These are phyloP conservation scores for Ornithoptera priamus DNA, from an alignment of 2,888 invertebrate genomes.

Conservation along the genomic window DNA sequence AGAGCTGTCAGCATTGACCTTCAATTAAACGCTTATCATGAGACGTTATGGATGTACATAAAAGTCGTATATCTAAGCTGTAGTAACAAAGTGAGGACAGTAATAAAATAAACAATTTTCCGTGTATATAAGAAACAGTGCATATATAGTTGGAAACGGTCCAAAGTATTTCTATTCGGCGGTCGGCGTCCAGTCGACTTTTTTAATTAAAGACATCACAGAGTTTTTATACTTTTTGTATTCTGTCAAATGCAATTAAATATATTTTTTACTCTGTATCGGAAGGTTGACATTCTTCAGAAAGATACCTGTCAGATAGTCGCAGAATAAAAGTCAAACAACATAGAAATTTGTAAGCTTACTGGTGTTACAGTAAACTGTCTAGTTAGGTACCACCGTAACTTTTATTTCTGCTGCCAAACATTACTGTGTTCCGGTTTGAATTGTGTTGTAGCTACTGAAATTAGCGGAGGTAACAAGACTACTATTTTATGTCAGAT, in stretches of 20 bases:
- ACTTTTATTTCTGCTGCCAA: too few relatives aligned
- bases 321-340: too few relatives aligned
- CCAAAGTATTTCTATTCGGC: background rate
- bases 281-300: too few relatives aligned
- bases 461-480: too few relatives aligned
- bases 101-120: slow-evolving; percentile 3
- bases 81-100: background rate
- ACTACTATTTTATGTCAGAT: too few relatives aligned
- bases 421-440: too few relatives aligned
- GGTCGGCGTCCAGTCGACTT: background rate
- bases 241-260: background rate
- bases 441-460: too few relatives aligned
- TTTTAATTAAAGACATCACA: slow-evolving; percentile 4
- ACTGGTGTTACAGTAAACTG: too few relatives aligned
- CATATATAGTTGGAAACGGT: background rate
- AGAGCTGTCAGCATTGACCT: background rate
- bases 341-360: too few relatives aligned
- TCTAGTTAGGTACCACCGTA: too few relatives aligned
- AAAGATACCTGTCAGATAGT: too few relatives aligned
- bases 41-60: background rate
- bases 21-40: background rate
- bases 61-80: background rate
- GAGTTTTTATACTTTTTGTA: background rate
- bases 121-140: background rate
- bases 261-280: background rate